Percentiles rank a stretch among this genome's conserved stretches.
These are phyloP conservation scores for Hetaerina titia DNA, from an alignment of 2,888 invertebrate genomes.

Conservation along the genomic window DNA sequence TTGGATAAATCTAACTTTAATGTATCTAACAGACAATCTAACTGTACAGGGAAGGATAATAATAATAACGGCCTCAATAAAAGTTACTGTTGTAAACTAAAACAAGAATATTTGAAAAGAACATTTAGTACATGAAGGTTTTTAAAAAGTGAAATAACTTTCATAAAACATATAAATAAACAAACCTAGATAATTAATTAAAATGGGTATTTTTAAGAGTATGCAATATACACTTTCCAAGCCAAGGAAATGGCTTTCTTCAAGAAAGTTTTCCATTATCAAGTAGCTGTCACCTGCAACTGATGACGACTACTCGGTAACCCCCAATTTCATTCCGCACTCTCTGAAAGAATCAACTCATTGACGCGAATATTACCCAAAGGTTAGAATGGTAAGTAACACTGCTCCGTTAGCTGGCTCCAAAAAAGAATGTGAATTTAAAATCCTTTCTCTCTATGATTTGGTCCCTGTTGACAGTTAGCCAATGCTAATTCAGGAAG, in stretches of 20 bases:
- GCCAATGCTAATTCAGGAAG: constrained; percentile 65
- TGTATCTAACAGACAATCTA: constrained; percentile 51
- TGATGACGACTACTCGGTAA: background rate
- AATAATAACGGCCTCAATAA: background rate
- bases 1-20: background rate
- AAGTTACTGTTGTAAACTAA: background rate
- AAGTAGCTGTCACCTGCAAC: background rate
- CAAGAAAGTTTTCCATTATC: background rate
- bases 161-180: background rate
- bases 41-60: constrained; percentile 39
- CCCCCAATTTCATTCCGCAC: constrained; percentile 8
- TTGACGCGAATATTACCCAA: background rate
- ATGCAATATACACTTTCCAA: background rate
- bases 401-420: constrained; percentile 3
- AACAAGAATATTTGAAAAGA: background rate
- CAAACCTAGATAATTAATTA: too few species aligned
- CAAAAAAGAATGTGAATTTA: constrained; percentile 52
- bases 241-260: background rate
- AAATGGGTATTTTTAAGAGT: background rate
- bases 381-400: background rate
- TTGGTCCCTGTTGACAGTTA: constrained; percentile 66
- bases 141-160: background rate
- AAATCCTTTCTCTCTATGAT: constrained; percentile 43
- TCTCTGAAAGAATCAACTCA: constrained; percentile 56
- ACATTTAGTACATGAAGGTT: background rate